Conservation (phyloP, 2,797 vertebrate species). For the Astyanax mexicanus region DNA sequence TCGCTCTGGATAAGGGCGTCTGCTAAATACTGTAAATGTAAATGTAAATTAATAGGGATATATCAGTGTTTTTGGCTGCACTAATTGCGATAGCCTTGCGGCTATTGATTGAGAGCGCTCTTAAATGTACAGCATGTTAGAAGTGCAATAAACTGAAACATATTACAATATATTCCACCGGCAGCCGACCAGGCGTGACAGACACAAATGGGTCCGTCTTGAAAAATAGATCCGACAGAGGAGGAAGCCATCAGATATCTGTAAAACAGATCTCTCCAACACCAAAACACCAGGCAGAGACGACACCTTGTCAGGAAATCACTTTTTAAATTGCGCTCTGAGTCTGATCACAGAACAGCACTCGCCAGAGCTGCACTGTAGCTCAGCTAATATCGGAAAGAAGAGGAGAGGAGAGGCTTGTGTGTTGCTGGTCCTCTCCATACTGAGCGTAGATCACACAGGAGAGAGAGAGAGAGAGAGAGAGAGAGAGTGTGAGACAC, state of each 20-base stretch:
- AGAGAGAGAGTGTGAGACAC: too few relatives aligned
- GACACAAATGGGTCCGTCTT: conserved; percentile 27
- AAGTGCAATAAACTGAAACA: conserved; percentile 67
- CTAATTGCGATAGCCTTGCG: too few relatives aligned
- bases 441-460: not conserved
- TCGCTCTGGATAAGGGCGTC: too few relatives aligned
- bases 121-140: conserved; percentile 59
- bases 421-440: conserved; percentile 19
- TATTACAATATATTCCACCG: conserved; percentile 59
- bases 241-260: conserved; percentile 33
- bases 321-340: conserved; percentile 43
- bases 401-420: conserved; percentile 13
- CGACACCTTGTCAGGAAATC: conserved; percentile 31
- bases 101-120: conserved; percentile 67
- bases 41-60: conserved; percentile 66
- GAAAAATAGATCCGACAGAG: conserved; percentile 42
- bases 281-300: conserved; percentile 35
- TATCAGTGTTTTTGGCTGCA: conserved; percentile 51
- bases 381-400: conserved; percentile 18
- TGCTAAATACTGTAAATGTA: too few relatives aligned
- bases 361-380: conserved; percentile 17
- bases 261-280: conserved; percentile 27
- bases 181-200: conserved; percentile 42
- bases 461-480: conserved; percentile 10
- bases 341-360: conserved; percentile 41